A percentile compares a stretch with the other conserved stretches of the same genome.
Evolutionary conservation across 2,113 vertebrate species (phyloP).

Genomic region (Callipepla squamata): DNA sequence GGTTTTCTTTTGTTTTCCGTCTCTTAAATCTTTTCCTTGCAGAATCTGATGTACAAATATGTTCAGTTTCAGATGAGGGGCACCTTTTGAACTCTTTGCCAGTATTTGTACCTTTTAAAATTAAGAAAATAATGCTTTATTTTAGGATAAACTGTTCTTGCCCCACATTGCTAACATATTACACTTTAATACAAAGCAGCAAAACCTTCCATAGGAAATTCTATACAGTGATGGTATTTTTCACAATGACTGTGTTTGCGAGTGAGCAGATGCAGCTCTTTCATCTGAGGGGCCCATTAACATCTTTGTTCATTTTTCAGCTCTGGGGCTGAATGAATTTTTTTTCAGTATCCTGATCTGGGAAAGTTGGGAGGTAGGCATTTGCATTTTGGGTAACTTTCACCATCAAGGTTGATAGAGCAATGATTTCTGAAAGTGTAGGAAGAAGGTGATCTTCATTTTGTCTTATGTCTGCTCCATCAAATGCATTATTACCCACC

Average conservation of each 20-base stretch:
- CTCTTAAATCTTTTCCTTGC: not conserved
- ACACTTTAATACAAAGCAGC: not conserved
- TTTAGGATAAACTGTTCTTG: not conserved
- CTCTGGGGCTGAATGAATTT: not conserved
- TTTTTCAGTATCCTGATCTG: slow-evolving; percentile 11
- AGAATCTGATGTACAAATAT: not conserved
- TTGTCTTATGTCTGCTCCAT: not conserved
- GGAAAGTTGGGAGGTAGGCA: not conserved
- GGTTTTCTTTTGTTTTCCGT: not conserved
- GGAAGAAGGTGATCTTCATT: not conserved
- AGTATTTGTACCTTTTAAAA: not conserved
- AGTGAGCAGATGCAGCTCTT: not conserved
- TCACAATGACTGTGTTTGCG: not conserved
- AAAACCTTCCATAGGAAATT: not conserved
- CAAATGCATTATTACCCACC: not conserved
- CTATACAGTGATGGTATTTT: not conserved
- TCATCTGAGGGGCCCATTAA: not conserved
- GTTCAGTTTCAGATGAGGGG: not conserved
- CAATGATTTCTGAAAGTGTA: not conserved
- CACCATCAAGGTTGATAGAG: fast-evolving
- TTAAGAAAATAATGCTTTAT: not conserved
- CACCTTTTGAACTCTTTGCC: not conserved
- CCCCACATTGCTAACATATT: not conserved
- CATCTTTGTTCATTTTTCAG: not conserved
- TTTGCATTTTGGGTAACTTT: slow-evolving; percentile 7